Evolutionary conservation across 2,888 invertebrate genomes (phyloP).

Genomic region (Plutella xylostella): DNA sequence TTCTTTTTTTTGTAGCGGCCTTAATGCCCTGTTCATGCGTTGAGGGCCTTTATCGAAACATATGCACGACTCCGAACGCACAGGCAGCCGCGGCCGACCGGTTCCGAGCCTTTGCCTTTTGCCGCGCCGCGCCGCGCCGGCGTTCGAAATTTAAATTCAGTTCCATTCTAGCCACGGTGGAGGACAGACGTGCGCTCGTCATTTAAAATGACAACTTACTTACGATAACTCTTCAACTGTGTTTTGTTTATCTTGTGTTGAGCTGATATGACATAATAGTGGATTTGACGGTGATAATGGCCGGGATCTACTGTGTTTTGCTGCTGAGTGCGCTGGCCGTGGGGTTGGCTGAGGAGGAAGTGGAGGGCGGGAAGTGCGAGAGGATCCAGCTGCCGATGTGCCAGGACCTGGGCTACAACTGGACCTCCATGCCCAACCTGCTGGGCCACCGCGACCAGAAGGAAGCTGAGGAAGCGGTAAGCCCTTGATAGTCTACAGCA

Average conservation of each 20-base stretch:
- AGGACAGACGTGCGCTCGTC: constrained; percentile 27
- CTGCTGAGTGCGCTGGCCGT: constrained; percentile 41
- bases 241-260: not conserved
- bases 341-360: constrained; percentile 47
- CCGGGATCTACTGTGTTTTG: constrained; percentile 26
- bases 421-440: constrained; percentile 88
- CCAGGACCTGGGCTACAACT: constrained; percentile 86
- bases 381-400: constrained; percentile 83
- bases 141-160: constrained; percentile 26
- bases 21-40: constrained; percentile 64
- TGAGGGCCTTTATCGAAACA: constrained; percentile 63
- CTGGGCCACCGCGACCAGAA: constrained; percentile 85
- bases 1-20: constrained; percentile 34
- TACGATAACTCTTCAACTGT: constrained; percentile 30
- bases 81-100: constrained; percentile 56
- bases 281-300: constrained; percentile 15
- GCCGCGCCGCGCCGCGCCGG: constrained; percentile 33
- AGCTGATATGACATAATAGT: constrained; percentile 34
- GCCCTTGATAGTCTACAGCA: no score
- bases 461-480: constrained; percentile 84
- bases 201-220: constrained; percentile 25
- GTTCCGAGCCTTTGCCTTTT: constrained; percentile 57
- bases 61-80: constrained; percentile 56
- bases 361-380: constrained; percentile 76
- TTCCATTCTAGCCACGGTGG: constrained; percentile 42